Base-by-base conservation (phyloP, 2,113 vertebrate species). In the Phrynocephalus versicolor region DNA sequence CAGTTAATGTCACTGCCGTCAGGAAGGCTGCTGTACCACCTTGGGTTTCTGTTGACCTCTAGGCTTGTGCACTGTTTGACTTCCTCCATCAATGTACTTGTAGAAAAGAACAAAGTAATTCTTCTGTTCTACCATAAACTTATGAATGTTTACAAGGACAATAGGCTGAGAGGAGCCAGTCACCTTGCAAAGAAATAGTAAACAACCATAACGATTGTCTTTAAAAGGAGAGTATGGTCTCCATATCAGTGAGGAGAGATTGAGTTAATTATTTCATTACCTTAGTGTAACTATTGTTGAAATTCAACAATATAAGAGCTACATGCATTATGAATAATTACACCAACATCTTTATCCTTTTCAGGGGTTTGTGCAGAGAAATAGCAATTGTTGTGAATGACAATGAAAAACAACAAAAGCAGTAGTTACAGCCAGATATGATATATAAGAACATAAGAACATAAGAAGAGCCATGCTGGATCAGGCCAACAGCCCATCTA, bases 151-250 rank as follows among this genome's bases (percentile, higher is more conserved):
- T 89, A 91, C 88, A 88, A 92, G 86, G 92, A 89, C 78, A 91
- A 90, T 19, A 83, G 89, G 92, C 88, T 87, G 91, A 89, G 73
- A 89, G 90, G 73, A 88, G 85, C 86, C 90, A 93, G 27, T 82
- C 80, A 92, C 85, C 75, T 77, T 84, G 35, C 25, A 82, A 90
- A 90, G 78, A 90, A 91, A 88, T 5, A 91, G 91, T 87, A 95
- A 94, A 90, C 39, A 88, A 84, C 87, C 85, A 71, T 55, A 90
- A 23, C 88, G 89, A 91, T 51, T 79, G 30, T 75, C 12, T 74
- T 85, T 82, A 90, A 93, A 89, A 90, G 90, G 88, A 89, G 72
- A 83, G 89, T 88, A 62, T 78, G 14, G 57, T 60, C 39, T 91
- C 82, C 85, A 87, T 83, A 85, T 88, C 30, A 51, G 9, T 25